Base-by-base conservation (phyloP, 1,140 invertebrate species). In the Tribolium madens region DNA sequence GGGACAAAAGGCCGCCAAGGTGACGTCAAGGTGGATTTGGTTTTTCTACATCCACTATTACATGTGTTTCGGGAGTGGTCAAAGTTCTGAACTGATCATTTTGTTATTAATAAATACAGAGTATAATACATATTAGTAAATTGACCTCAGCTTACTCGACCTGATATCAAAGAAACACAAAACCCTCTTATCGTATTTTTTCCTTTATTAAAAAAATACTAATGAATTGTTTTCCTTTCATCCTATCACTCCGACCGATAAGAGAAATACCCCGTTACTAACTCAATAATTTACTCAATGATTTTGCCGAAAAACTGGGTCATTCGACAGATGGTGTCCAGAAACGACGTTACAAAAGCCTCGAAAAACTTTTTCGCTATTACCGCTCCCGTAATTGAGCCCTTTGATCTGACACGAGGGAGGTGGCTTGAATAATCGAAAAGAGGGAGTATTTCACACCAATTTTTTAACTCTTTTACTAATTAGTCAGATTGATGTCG, bases 271-370 rank as follows among this genome's bases (percentile, higher is more conserved):
- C 14, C 50, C 13, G 14, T 52, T 52, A 14, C 14, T 13, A 17
- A 15, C 14, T 52, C 50, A 52, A 21, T 52, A 3, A 21, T 21
- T 52, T 48, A 48, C 14, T 48, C 47, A 48, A 13, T 48, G 36
- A 42, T 9, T n/a, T 42, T 9, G 36, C 36, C 36, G 0, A 71
- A 71, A 47, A 71, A 71, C 18, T 48, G 68, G 68, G 68, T 71
- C 68, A 71, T 18, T 9, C 15, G 21, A 9, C 70, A 72, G 70
- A 72, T 72, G 70, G 50, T 64, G 21, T 33, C 21, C 26, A 31
- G 7, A 42, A 42, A 42, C 9, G 36, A 64, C 52, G 17, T 57
- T 7, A 57, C 52, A 42, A 42, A 42, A 42, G 36, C 36, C 36
- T 9, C 7, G n/a, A 42, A 42, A 10, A 10, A 42, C n/a, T 42